Base-by-base conservation (phyloP, 1,140 invertebrate species). In the Ooceraea biroi region DNA sequence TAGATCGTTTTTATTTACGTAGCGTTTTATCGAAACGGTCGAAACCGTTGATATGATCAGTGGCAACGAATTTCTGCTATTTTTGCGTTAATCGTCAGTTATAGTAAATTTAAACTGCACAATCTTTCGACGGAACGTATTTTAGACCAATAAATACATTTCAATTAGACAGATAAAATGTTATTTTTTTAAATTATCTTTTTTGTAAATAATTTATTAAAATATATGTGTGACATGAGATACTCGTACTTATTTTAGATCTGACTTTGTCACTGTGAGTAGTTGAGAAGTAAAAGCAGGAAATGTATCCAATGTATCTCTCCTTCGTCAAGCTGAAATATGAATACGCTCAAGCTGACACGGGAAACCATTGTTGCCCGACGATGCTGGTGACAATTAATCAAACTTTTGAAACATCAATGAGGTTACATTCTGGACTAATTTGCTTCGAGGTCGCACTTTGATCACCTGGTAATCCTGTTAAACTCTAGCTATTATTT, bases 401-500 rank as follows among this genome's bases (percentile, higher is more conserved):
- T 91, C 88, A 88, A 82, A 88, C 80, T 89, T 89, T 89, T 89
- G 57, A 22, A 50, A 27, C 52, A 72, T 22, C 69, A 78, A 83
- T 74, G 41, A 48, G 61, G 74, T 78, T 69, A 44, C 78, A 88
- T 84, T 90, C 85, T 65, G 78, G 82, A 83, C 77, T 87, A 90
- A 91, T 91, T 90, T 86, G 84, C 73, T 68, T 80, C 88, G 66
- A 87, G 78, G 61, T 65, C 78, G 48, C 57, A 76, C 44, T 55
- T 65, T 89, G 90, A 90, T 91, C 86, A 86, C 27, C 41, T 57
- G 27, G 74, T 89, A 90, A 91, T 85, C 63, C 78, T 85, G 85
- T 87, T 89, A 88, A 91, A 86, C 90, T 78, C 73, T 10, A 65
- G 52, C 86, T 82, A 90, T 91, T 91, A 90, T 85, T 88, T 85